Evolutionary conservation across 2,797 vertebrate genomes (phyloP).

Genomic region (Rhynchonycteris naso): DNA sequence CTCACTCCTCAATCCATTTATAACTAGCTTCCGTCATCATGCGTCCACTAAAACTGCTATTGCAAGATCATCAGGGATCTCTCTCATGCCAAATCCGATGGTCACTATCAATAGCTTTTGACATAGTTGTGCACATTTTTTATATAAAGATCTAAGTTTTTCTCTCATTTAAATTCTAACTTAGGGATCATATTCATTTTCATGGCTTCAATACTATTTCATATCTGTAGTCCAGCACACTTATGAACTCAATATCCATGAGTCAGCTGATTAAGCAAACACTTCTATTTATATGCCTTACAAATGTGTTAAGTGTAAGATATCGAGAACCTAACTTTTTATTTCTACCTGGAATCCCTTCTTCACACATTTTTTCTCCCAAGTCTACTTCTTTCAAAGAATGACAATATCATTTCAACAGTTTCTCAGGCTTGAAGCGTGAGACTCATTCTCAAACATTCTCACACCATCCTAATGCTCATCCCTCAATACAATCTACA

Average conservation of each 20-base stretch:
- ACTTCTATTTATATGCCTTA: not conserved
- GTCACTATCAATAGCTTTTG: not conserved
- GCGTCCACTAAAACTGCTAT: not conserved
- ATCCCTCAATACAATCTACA: not conserved
- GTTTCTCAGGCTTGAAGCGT: not conserved
- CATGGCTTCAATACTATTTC: not conserved
- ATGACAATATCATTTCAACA: not conserved
- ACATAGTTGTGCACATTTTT: not conserved
- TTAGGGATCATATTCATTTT: not conserved
- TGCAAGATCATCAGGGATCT: not conserved
- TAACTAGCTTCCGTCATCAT: not conserved
- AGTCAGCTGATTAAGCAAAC: not conserved
- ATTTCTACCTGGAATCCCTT: not conserved
- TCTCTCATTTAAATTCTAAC: not conserved
- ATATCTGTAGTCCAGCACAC: not conserved
- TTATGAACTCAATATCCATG: not conserved
- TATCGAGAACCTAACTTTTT: not conserved
- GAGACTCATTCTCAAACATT: not conserved
- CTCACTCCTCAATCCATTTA: not conserved
- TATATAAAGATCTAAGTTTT: not conserved
- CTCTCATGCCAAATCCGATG: not conserved
- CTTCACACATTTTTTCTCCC: not conserved
- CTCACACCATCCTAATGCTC: not conserved
- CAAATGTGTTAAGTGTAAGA: not conserved
- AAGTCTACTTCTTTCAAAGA: not conserved